Base-by-base conservation (phyloP, 2,797 vertebrate genomes). In the Premnoplex brunnescens region DNA sequence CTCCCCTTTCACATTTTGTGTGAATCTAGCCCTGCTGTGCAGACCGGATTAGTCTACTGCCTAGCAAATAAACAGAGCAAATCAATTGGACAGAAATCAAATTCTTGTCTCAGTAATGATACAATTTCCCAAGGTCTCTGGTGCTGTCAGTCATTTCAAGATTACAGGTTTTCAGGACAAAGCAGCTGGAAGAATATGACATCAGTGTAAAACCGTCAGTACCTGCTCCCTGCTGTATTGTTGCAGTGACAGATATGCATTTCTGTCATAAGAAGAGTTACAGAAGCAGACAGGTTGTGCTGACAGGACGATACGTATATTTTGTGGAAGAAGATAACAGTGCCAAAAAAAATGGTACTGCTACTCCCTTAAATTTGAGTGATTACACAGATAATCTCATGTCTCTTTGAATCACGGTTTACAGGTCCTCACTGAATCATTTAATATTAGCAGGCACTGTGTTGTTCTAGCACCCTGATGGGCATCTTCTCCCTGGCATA, bases 161-260 rank as follows among this genome's bases (percentile, higher is more conserved):
- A 90, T 95, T 84, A 90, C 79, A 95, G 76, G 79, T 94, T 96
- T 93, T 78, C 90, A 59, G 62, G 76, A 93, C 89, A 91, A 94
- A 96, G 74, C 71, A 91, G 83, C 71, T 51, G 52, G 59, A 76
- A 0, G 0, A 93, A 87, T 82, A 60, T 23, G 48, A 67, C 88
- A 95, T 68, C 74, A 51, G 52, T 60, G 56, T 88, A 71, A 86
- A 93, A 46, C 64, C 0, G 0, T 41, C 2, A 0, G 67, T 84
- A 36, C 52, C 56, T 5, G 3, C 64, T 94, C 85, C 80, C 80
- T 71, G 60, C 83, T 73, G 52, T 19, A 76, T 55, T 87, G 87
- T 64, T 88, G 74, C 37, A 43, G 71, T 90, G 89, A 90, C 80
- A 93, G 85, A 82, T 60, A 36, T 4, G 36, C 44, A 84, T 82